phyloP scores from a whole-genome alignment of 2,888 invertebrate genomes.

The Nipponacmea schrenckii region DNA sequence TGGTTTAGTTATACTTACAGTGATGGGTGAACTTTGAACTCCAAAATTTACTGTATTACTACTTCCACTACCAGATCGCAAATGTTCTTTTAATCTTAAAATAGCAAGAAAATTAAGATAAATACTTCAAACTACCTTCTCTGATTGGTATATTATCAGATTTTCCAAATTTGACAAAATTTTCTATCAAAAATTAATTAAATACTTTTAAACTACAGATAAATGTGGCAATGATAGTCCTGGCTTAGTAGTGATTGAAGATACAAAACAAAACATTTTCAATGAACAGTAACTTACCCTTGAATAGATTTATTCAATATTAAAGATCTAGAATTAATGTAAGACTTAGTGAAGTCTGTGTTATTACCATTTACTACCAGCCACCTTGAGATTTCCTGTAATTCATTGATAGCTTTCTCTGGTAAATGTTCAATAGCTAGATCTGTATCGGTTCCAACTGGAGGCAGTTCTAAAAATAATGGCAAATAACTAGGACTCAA shows the following conservation, averaged over 20 bases:
- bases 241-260: too few relatives aligned
- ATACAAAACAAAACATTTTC: too few relatives aligned
- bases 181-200: too few relatives aligned
- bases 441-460: slow-evolving; percentile 60
- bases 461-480: slow-evolving; percentile 40
- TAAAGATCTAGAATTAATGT: slow-evolving; percentile 80
- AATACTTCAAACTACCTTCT: background rate
- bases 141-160: too few relatives aligned
- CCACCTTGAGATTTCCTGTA: slow-evolving; percentile 87
- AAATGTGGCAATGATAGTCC: too few relatives aligned
- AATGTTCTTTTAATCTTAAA: slow-evolving; percentile 66
- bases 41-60: slow-evolving; percentile 43
- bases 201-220: too few relatives aligned
- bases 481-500: too few relatives aligned
- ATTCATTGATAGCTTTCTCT: slow-evolving; percentile 76
- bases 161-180: too few relatives aligned
- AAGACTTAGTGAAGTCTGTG: slow-evolving; percentile 80
- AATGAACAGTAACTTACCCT: slow-evolving; percentile 71
- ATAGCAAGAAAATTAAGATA: slow-evolving; percentile 7
- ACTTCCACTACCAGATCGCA: slow-evolving; percentile 66
- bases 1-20: slow-evolving; percentile 45
- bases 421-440: slow-evolving; percentile 76
- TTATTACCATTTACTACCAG: slow-evolving; percentile 79
- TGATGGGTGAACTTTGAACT: slow-evolving; percentile 63
- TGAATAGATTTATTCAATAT: slow-evolving; percentile 81